Evolutionary conservation across 2,113 vertebrate genomes (phyloP), one percentile per base, ranked within the genome.

Genomic region (Entomyzon cyanotis): DNA sequence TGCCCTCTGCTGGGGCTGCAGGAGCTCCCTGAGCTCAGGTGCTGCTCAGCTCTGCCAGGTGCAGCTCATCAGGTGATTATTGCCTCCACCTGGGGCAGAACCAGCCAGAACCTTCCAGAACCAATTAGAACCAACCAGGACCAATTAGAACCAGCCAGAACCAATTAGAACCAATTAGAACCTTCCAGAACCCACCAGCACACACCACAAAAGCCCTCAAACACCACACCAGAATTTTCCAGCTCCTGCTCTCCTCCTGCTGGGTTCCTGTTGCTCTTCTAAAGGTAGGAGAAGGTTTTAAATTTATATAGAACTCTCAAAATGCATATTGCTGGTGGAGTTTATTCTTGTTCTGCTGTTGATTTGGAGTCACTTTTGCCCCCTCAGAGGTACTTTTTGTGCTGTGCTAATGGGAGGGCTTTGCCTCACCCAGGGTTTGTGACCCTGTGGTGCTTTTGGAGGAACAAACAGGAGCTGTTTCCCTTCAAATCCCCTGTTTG

Each of bases 251-350:
- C 16, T 41, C 49, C 5, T 21, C 1, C 14, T 41, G 53, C 5
- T 21, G 1, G 2, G 16, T 2, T 42, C 14, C 24, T 30, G 6
- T 2, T 3, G 4, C 12, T 24, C 7, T 3, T 3, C 59, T 3
- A 47, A 44, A 88, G 60, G 65, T 53, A 89, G 52, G 75, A 16
- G 3, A 82, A 55, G 12, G 24, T 4, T 82, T 68, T 53, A 15
- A 65, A 0, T 1, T 35, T 13, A 1, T 0, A 0, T 2, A 4
- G 4, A 24, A 1, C 0, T 0, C 4, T 68, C 5, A 4, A 52
- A 60, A 35, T 21, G 0, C 0, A 1, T 3, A 0, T 4, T 18
- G 3, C 1, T 68, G 27, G 6, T 44, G 24, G 75, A 25, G 14
- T 10, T 69, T 3, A 0, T 10, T 22, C 11, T 56, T 35, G 12